Percentiles rank a stretch among this genome's conserved stretches.
Conservation (phyloP, 1,140 invertebrate genomes). For the Oryzaephilus surinamensis region DNA sequence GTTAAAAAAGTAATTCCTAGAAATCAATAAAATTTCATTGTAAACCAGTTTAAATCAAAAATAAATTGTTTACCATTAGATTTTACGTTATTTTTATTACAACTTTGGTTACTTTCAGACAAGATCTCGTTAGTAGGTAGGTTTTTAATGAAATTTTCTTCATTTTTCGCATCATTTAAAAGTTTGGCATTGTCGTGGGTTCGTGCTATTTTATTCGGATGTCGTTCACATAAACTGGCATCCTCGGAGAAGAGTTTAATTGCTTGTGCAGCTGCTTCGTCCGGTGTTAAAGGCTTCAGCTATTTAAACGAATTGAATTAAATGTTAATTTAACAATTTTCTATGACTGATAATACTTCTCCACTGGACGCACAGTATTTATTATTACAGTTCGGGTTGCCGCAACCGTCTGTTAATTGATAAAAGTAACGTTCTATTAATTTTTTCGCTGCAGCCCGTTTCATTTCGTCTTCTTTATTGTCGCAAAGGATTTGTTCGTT, state of each 20-base stretch:
- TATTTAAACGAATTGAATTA: conserved; percentile 27
- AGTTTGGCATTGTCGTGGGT: conserved; percentile 32
- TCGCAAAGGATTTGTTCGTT: not conserved
- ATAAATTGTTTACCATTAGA: too few species aligned
- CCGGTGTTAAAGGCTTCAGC: conserved; percentile 64
- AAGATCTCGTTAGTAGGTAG: conserved; percentile 2
- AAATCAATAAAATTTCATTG: too few species aligned
- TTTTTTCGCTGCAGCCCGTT: conserved; percentile 76
- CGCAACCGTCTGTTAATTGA: conserved; percentile 83
- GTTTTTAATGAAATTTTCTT: too few species aligned
- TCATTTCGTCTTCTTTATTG: conserved; percentile 56
- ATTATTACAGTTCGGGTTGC: conserved; percentile 74
- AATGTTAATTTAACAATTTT: not conserved
- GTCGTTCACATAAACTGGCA: conserved; percentile 67
- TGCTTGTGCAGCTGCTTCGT: conserved; percentile 80
- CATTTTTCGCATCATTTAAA: conserved; percentile 1
- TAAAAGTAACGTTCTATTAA: conserved; percentile 88
- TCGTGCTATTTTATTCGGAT: conserved; percentile 61
- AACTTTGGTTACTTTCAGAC: conserved; percentile 2
- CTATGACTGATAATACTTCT: conserved; percentile 44
- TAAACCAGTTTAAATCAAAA: too few species aligned
- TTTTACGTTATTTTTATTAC: conserved; percentile 4
- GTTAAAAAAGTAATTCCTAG: conserved; percentile 48
- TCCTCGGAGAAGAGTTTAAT: conserved; percentile 77
- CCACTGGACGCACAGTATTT: conserved; percentile 80